Percentiles rank a stretch among this genome's conserved stretches.
Evolutionary conservation across 2,888 invertebrate species (phyloP).

Genomic region (Caenorhabditis plicata): DNA sequence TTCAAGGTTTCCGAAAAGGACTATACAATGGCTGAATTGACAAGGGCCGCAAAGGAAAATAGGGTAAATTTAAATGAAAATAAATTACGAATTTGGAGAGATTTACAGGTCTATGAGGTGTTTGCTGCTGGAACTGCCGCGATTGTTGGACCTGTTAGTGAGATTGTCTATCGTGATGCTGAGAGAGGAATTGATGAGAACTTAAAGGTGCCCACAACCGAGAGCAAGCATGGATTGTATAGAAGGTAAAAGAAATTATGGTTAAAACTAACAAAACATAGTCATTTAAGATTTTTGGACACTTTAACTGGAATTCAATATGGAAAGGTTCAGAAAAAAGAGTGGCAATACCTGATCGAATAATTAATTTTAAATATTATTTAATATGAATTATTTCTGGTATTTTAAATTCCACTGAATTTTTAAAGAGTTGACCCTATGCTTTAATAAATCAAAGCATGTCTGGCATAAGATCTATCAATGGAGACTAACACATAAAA

Average conservation of each 20-base stretch:
- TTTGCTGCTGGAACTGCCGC: constrained; percentile 97
- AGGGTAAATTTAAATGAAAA: no score
- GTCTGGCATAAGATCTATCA: no score
- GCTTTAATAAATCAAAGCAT: no score
- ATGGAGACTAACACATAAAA: no score
- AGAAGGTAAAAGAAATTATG: constrained; percentile 68
- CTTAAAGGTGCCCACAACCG: constrained; percentile 69
- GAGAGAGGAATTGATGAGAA: constrained; percentile 67
- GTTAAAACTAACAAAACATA: neutral
- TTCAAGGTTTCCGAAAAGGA: constrained; percentile 77
- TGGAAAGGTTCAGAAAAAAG: constrained; percentile 42
- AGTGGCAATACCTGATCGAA: no score
- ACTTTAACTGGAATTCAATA: constrained; percentile 79
- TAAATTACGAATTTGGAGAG: no score
- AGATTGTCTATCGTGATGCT: constrained; percentile 75
- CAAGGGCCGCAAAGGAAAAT: constrained; percentile 76
- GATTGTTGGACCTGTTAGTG: constrained; percentile 85
- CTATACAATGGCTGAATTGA: constrained; percentile 82
- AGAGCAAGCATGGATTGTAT: constrained; percentile 76
- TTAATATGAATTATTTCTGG: no score
- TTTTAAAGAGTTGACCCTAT: no score
- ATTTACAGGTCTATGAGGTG: constrained; percentile 90
- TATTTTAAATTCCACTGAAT: no score
- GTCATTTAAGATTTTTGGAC: constrained; percentile 71
- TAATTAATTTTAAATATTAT: no score